Base-by-base conservation (phyloP, 2,888 invertebrate genomes). In the Arctia plantaginis region DNA sequence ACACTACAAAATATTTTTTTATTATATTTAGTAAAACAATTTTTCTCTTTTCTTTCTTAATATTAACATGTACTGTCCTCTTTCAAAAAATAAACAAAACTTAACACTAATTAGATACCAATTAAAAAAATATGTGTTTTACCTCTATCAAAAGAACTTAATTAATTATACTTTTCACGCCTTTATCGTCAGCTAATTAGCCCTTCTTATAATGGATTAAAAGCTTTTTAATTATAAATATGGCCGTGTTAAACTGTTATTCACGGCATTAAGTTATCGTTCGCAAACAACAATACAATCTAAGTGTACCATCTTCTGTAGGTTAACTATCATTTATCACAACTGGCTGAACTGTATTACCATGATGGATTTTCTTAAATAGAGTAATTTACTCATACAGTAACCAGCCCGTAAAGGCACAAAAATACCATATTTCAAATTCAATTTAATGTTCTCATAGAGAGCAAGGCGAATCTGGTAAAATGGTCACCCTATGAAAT, bases 281-380 rank as follows among this genome's bases (percentile, higher is more conserved):
- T 71, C 77, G 83, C 75, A 59, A 77, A 79, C 73, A 75, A 89
- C 89, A 89, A 89, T 88, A 71, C 70, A 88, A 89, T 89, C 88
- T 73, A 88, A 86, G 80, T 89, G 77, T 85, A 78, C 86, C 89
- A 89, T 87, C 88, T 79, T 73, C 76, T 78, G 83, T 77, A 78
- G 74, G 75, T 75, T 59, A 27, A 59, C 30, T 27, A 59, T 59
- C 27, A 76, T 44, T 80, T 81, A 81, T 80, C 79, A 78, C 76
- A 72, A 77, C 82, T 77, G 76, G 73, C 6, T n/a, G n/a, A 35
- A 35, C 3, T 35, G 6, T 75, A 62, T 30, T 20, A 39, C 74
- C 75, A 78, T 81, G 80, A 82, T 76, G 76, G 79, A 82, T 81
- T 35, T 35, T 35, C 35, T 35, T 35, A 39, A 39, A 39, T 39